Evolutionary conservation across 1,140 invertebrate species (phyloP), one percentile per base, ranked within the genome.

Genomic region (Pseudachorutes palmiensis): DNA sequence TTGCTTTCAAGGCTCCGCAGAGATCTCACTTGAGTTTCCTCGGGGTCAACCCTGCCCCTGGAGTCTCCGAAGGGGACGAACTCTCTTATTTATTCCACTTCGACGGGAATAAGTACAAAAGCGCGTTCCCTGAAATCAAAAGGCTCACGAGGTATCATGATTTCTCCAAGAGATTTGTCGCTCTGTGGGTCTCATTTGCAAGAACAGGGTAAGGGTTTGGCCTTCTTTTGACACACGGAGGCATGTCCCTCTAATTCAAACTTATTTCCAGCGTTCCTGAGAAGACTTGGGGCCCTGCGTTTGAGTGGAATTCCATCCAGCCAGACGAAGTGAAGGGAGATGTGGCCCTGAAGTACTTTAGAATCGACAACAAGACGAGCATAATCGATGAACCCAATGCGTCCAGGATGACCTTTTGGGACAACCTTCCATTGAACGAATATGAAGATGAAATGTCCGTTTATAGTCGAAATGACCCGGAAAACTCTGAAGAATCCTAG

Each of bases 1-100:
- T 41, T 41, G 36, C 36, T 9, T 41, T 41, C 36, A 41, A 41
- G 36, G 5, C 36, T 19, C 36, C 36, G 19, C 5, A 9, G 36
- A 5, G 36, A 5, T 41, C 36, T 41, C 36, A 41, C 36, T 19
- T 41, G 19, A 19, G 36, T 41, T 19, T 41, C 36, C 36, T 41
- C 5, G 36, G 36, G 5, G 19, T 5, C 5, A 5, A 41, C 36
- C 5, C 36, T 41, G 36, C 57, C 62, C 12, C 29, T 64, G 71
- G 72, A 31, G 69, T 69, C n/a, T 62, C 65, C 26, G 68, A 73
- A 61, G 70, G 69, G 16, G 72, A 73, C 33, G 72, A 73, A 26
- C 60, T 73, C 0, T 69, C 67, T 26, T 73, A 69, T 64, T 61
- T 73, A 14, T 73, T 71, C 59, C 69, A 70, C n/a, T 67, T 65